Base-by-base conservation (phyloP, 2,888 invertebrate species). In the Elegia similella region DNA sequence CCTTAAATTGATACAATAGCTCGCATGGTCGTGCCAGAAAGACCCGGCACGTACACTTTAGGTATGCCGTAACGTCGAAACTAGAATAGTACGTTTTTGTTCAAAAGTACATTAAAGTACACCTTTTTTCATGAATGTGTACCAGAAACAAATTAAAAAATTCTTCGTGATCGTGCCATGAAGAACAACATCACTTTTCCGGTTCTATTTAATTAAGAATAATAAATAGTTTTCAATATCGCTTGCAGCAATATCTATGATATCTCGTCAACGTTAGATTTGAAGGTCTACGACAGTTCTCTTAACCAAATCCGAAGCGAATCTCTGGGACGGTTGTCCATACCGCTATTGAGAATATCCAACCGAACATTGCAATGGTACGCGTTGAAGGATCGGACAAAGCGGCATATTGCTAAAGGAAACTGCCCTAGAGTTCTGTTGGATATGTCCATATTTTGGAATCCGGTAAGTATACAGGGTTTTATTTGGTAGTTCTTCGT, bases 371-470 rank as follows among this genome's bases (percentile, higher is more conserved):
- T 68, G 42, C 75, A 80, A 0, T 90, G 89, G 90, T 88, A 82
- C 61, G 88, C 84, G 0, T 66, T 91, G 6, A 91, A 91, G 60
- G 82, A 87, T 59, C 78, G 66, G 60, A 73, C 61, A 48, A 86
- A 80, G 63, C 70, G 83, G 42, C 73, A 66, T 44, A 73, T 70
- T 15, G 88, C 90, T 0, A 84, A 73, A 64, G 89, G 89, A 16
- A 88, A 86, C 61, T 88, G 82, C 59, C 90, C 90, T 0, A 77
- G 90, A 65, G 70, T 91, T 8, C 69, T 78, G 8, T 61, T 91
- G 57, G 82, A 88, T 60, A 85, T 89, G 82, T 72, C 75, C 10
- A 59, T 89, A 13, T 71, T 73, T 62, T 91, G 82, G 82, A 86
- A 88, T 68, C 89, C 89, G 13, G 90, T 90, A 61, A 85, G 87